Percentiles rank a stretch among this genome's conserved stretches.
These are phyloP conservation scores for Melanotaenia maccullochi DNA, from an alignment of 2,797 vertebrate species.

Conservation along the genomic window DNA sequence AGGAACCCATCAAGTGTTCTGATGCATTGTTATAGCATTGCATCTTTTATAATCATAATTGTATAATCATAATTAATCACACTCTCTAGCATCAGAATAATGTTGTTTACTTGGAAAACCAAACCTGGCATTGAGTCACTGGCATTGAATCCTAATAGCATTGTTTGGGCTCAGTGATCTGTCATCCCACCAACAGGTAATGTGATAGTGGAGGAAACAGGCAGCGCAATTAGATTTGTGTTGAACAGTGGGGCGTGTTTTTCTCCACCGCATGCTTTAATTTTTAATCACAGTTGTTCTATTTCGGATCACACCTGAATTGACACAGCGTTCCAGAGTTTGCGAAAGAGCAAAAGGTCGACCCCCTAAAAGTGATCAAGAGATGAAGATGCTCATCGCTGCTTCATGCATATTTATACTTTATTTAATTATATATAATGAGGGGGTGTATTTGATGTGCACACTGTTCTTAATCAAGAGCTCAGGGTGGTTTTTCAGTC, in stretches of 20 bases:
- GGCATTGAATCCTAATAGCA: constrained; percentile 77
- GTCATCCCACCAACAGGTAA: constrained; percentile 84
- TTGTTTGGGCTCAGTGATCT: constrained; percentile 81
- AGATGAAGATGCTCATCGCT: constrained; percentile 69
- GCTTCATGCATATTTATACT: constrained; percentile 80
- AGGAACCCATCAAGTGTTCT: constrained; percentile 34
- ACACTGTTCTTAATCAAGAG: constrained; percentile 66
- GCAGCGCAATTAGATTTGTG: constrained; percentile 84
- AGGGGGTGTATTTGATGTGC: constrained; percentile 67
- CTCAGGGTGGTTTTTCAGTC: constrained; percentile 52
- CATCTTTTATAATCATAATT: constrained; percentile 62
- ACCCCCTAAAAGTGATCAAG: constrained; percentile 69
- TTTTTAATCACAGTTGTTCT: constrained; percentile 78
- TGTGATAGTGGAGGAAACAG: constrained; percentile 80
- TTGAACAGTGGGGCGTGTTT: constrained; percentile 83
- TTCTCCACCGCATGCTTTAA: constrained; percentile 76
- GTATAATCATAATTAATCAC: constrained; percentile 76
- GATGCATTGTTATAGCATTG: constrained; percentile 41
- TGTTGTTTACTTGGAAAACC: constrained; percentile 73
- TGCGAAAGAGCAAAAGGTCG: constrained; percentile 67
- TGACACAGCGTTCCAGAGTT: constrained; percentile 45
- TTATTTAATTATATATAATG: constrained; percentile 75
- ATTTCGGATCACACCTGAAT: constrained; percentile 70
- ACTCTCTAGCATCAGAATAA: constrained; percentile 62
- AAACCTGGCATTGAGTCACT: constrained; percentile 64